Base-by-base conservation (phyloP, 2,888 invertebrate genomes). In the Lamproptera curius region DNA sequence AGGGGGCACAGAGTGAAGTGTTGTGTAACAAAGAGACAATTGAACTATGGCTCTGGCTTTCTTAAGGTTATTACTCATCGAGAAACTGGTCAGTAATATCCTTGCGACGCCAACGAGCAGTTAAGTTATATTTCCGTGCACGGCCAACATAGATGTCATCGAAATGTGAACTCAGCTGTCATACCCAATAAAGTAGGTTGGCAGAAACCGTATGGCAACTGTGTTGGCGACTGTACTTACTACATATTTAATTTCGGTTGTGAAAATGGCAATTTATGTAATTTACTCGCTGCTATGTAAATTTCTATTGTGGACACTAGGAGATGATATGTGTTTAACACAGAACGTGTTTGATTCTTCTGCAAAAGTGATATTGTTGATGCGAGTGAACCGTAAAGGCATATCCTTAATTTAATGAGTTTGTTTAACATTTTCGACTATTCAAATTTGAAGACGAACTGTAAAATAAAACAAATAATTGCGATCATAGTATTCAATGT, bases 241-340 rank as follows among this genome's bases (percentile, higher is more conserved):
- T 74, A 78, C 75, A 81, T 84, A 85, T 87, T 87, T 87, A 84
- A 86, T 87, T 87, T 87, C 81, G 87, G 87, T 87, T 87, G 87
- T 87, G 87, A 87, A 83, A 81, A 84, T 84, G 78, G 86, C 86
- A 86, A 86, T 85, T 83, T 83, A 76, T 80, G 74, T 85, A 79
- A 76, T 71, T 79, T 76, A 76, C 75, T 78, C 76, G 78, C 75
- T 78, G 63, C 62, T 77, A 72, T 81, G 76, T 81, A 79, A 78
- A 81, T 82, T 73, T 74, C 73, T 76, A 68, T 65, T 65, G 74
- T 73, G 74, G 74, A 74, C 77, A 80, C 74, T 77, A 80, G 79
- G 71, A 64, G 71, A 68, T 66, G 73, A 72, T 72, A 81, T 77
- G 85, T 85, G 85, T 85, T 75, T 72, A 77, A 85, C 85, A 85